These are phyloP conservation scores for Zoroaster sp. DNA, from an alignment of 53 echinoderm and acorn worm genomes.

Conservation along the genomic window DNA sequence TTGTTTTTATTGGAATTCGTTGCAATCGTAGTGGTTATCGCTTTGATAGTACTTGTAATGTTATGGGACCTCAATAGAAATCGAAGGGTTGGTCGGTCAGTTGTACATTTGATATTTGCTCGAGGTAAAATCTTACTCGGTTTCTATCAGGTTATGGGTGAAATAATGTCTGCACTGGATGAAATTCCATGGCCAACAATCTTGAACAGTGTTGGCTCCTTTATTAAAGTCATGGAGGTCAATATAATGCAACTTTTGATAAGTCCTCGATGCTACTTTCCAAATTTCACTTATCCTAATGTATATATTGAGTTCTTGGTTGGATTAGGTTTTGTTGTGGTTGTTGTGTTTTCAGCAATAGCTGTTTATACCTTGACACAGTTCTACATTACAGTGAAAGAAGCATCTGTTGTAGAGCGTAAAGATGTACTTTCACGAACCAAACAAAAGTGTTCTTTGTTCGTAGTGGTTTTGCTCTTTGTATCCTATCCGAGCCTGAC, in stretches of 20 bases:
- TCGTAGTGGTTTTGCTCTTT: constrained; percentile 59
- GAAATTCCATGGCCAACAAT: constrained; percentile 39
- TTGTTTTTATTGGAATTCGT: constrained; percentile 13
- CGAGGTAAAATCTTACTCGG: constrained; percentile 64
- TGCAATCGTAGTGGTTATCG: background rate
- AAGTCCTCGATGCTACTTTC: constrained; percentile 55
- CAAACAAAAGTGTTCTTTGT: constrained; percentile 10
- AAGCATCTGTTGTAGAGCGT: background rate
- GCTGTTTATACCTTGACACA: background rate
- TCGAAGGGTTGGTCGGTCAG: background rate
- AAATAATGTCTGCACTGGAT: constrained; percentile 29
- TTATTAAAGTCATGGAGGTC: constrained; percentile 22
- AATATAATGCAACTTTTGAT: constrained; percentile 37
- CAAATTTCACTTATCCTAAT: constrained; percentile 36
- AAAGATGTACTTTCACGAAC: background rate
- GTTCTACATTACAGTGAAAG: background rate
- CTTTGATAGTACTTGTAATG: background rate
- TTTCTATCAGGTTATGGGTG: constrained; percentile 71
- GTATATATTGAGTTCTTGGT: constrained; percentile 54
- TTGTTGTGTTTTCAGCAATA: background rate
- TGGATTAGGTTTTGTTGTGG: background rate
- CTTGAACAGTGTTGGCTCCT: background rate
- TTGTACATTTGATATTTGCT: constrained; percentile 15
- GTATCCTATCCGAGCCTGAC: constrained; percentile 58
- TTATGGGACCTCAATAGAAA: background rate